Percentiles rank a stretch among this genome's conserved stretches.
phyloP scores from a whole-genome alignment of 2,113 vertebrate genomes.

The Nothobranchius furzeri region DNA sequence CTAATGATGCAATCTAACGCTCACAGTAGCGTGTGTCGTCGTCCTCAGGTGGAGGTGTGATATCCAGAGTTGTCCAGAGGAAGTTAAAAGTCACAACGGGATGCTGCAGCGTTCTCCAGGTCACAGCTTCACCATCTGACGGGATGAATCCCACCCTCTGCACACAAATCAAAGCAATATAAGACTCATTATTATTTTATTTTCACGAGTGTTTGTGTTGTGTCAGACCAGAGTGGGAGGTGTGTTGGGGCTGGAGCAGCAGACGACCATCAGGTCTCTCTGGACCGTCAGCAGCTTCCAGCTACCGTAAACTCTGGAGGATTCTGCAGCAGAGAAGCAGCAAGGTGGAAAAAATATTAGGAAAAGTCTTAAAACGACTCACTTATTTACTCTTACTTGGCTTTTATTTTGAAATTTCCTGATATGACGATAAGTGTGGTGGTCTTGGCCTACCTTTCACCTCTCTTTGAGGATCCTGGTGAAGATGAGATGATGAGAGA shows the following conservation, averaged over 20 bases:
- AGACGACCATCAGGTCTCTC: slow-evolving; percentile 79
- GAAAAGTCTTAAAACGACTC: background rate
- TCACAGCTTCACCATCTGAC: slow-evolving; percentile 45
- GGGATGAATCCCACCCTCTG: slow-evolving; percentile 81
- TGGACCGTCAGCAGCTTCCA: slow-evolving; percentile 79
- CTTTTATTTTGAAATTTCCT: slow-evolving; percentile 15
- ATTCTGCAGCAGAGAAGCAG: slow-evolving; percentile 28
- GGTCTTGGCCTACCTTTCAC: slow-evolving; percentile 53
- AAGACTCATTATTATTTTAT: no score
- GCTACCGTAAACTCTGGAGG: slow-evolving; percentile 62
- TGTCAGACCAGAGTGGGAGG: slow-evolving; percentile 77
- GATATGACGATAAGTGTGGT: background rate
- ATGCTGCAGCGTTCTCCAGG: slow-evolving; percentile 73
- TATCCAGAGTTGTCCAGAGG: slow-evolving; percentile 77
- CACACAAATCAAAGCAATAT: background rate
- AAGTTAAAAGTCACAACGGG: slow-evolving; percentile 68
- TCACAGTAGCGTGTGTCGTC: slow-evolving; percentile 76
- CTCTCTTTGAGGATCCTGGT: slow-evolving; percentile 33
- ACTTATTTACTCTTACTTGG: background rate
- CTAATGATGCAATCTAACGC: slow-evolving; percentile 13
- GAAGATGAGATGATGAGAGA: slow-evolving; percentile 30
- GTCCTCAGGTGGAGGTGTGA: slow-evolving; percentile 73
- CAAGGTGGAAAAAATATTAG: background rate
- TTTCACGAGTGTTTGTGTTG: background rate
- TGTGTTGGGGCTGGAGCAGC: slow-evolving; percentile 79